Conservation (phyloP, 2,113 vertebrate genomes). For the Ailuropoda melanoleuca region DNA sequence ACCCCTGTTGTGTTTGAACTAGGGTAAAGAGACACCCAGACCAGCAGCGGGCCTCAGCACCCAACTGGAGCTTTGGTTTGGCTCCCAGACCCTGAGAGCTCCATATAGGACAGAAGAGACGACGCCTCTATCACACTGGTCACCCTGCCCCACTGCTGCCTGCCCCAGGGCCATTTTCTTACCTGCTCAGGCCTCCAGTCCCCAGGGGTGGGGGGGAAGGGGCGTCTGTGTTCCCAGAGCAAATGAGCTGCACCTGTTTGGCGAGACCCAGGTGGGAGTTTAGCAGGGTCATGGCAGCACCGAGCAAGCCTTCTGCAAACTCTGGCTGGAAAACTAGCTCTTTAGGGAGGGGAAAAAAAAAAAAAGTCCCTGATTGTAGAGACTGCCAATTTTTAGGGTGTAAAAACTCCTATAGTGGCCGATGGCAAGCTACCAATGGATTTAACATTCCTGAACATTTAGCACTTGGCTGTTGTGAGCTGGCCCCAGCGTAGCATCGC, state of each 20-base stretch:
- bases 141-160: not conserved
- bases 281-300: not conserved
- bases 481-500: not conserved
- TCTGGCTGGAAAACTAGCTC: not conserved
- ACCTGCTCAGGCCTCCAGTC: not conserved
- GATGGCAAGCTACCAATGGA: not conserved
- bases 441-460: not conserved
- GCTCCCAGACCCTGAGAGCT: not conserved
- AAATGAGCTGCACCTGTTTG: not conserved
- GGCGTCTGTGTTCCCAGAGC: not conserved
- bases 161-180: not conserved
- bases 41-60: not conserved
- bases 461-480: not conserved
- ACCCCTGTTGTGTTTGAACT: not conserved
- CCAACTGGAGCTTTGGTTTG: not conserved
- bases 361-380: not conserved
- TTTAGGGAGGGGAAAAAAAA: too few relatives aligned
- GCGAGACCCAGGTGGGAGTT: not conserved
- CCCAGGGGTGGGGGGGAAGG: not conserved
- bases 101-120: not conserved
- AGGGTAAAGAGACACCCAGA: not conserved
- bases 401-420: not conserved
- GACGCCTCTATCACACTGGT: not conserved
- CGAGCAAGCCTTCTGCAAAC: not conserved
- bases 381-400: not conserved